Conservation (phyloP, 2,113 vertebrate genomes). For the Perca fluviatilis region DNA sequence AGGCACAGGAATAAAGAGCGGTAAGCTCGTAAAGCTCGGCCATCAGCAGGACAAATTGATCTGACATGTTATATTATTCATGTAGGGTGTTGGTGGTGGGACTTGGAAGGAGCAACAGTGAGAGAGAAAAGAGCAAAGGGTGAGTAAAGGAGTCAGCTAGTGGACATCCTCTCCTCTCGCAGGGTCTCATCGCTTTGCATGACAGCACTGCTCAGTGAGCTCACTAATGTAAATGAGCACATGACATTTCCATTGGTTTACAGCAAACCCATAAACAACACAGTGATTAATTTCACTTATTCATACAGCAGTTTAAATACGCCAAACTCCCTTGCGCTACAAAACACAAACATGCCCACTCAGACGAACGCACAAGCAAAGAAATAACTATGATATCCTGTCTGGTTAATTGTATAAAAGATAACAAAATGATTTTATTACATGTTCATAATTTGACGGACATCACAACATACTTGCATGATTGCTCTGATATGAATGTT, state of each 20-base stretch:
- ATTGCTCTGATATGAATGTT: constrained; percentile 71
- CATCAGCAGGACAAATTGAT: constrained; percentile 72
- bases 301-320: constrained; percentile 22
- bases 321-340: background rate
- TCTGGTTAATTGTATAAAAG: constrained; percentile 78
- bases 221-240: constrained; percentile 52
- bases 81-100: constrained; percentile 46
- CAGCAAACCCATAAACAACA: constrained; percentile 23
- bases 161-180: constrained; percentile 55
- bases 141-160: constrained; percentile 37
- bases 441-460: constrained; percentile 77
- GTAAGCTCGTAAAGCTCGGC: constrained; percentile 56
- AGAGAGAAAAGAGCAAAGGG: constrained; percentile 37
- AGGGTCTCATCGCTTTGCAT: constrained; percentile 53
- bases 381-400: constrained; percentile 66
- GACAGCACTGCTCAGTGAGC: constrained; percentile 54
- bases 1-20: constrained; percentile 49
- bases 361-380: constrained; percentile 26
- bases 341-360: constrained; percentile 9
- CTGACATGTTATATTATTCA: constrained; percentile 70
- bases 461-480: constrained; percentile 83
- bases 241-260: constrained; percentile 49
- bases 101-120: constrained; percentile 32
- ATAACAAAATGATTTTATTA: constrained; percentile 85
- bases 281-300: constrained; percentile 42